Conservation (phyloP, 2,113 vertebrate genomes). For the Muntiacus muntjak region DNA sequence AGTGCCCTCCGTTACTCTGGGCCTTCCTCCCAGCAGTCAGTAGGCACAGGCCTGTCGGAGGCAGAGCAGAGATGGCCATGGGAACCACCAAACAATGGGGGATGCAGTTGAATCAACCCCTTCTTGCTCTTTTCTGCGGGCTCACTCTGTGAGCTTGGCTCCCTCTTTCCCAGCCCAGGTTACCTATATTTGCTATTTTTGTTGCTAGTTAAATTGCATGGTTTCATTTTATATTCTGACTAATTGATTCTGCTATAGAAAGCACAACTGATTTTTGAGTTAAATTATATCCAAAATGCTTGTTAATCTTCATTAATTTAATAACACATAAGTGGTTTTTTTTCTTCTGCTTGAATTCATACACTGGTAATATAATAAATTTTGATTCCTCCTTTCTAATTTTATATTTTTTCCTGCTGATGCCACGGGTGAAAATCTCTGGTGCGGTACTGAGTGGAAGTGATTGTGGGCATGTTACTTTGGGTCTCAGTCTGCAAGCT, state of each 20-base stretch:
- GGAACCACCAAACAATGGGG: background rate
- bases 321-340: background rate
- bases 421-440: background rate
- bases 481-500: background rate
- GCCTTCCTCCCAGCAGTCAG: background rate
- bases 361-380: background rate
- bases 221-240: background rate
- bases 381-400: background rate
- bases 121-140: background rate
- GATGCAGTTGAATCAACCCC: background rate
- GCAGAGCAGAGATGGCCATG: background rate
- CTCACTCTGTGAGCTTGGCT: background rate
- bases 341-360: background rate
- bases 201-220: background rate
- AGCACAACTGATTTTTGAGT: background rate
- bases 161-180: background rate
- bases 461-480: background rate
- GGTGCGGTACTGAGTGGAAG: background rate
- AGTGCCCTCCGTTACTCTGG: background rate
- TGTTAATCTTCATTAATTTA: background rate
- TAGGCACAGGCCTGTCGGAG: background rate
- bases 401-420: background rate
- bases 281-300: background rate
- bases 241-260: background rate
- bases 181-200: background rate